Evolutionary conservation across 2,888 invertebrate species (phyloP), one percentile per base, ranked within the genome.

Genomic region (Phalera bucephala): DNA sequence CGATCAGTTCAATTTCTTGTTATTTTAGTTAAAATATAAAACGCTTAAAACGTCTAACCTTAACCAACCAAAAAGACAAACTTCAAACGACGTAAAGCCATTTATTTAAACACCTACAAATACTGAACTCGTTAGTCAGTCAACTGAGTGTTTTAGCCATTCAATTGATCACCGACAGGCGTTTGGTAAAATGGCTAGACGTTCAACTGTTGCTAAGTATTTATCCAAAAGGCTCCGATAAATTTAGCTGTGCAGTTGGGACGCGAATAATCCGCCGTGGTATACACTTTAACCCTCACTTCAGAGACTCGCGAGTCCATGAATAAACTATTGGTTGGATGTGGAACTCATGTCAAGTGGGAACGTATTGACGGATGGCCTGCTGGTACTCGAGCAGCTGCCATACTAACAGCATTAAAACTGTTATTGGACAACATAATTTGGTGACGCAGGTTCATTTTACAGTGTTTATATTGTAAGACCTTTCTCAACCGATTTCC

Each of bases 281-380:
- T 38, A 36, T 55, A 64, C 72, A 66, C 69, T 72, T 59, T n/a
- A n/a, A 65, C 64, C 60, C 48, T 48, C 43, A 40, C 47, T 52
- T 49, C 56, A 69, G 66, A 60, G 69, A 59, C 60, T 64, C 58
- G 60, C 47, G 51, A 54, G 54, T 41, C 62, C 53, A 80, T 80
- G 80, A 79, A 80, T 80, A 79, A 80, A 80, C 75, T 80, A 81
- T 79, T 45, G 58, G 44, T 48, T 55, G 72, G 75, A 80, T 80
- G 80, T 77, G 77, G 75, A 73, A 69, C 74, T 71, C 76, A 53
- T 79, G 80, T 81, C 73, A 67, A 78, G 76, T 60, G 67, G 43
- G 60, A 64, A 52, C 64, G 61, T 73, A 75, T 78, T 78, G 76
- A 80, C 68, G 64, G 70, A 72, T 61, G 69, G 60, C n/a, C n/a